Evolutionary conservation across 2,888 invertebrate species (phyloP), one percentile per base, ranked within the genome.

Genomic region (Plagodis dolabraria): DNA sequence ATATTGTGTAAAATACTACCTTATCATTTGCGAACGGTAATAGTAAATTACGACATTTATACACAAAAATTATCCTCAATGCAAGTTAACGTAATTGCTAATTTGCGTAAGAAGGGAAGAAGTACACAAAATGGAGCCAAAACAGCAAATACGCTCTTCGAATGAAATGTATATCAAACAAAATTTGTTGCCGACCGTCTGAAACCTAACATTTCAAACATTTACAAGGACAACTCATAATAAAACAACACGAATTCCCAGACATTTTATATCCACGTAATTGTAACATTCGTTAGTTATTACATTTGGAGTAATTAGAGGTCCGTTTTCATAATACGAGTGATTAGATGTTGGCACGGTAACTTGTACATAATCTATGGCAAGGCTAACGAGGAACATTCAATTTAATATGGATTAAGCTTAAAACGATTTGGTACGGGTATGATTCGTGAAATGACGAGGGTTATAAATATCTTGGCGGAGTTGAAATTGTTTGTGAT

Each of bases 341-440:
- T 40, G 40, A 10, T 5, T 40, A 6, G 40, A 10, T 1, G 8
- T 40, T 40, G 10, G 10, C 40, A 5, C 8, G 2, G 10, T 10
- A 40, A 8, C 8, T 8, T 36, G 40, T 40, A 40, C 8, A 9
- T 7, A 10, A 40, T 40, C 10, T 40, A 10, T 40, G 40, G 40
- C 10, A 5, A 2, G 40, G 10, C 38, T 47, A 34, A n/a, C 12
- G 51, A 47, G 47, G 36, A 52, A 57, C 40, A 38, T 47, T 44
- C 43, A 42, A 47, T 57, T 57, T 56, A 46, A 50, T 40, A 42
- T 40, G 40, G 56, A 46, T 52, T 43, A 58, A 0, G 46, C 11
- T n/a, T 42, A 33, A 49, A 10, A 40, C 22, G 5, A 40, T 49
- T 22, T 22, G 22, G 22, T 22, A 22, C 22, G 22, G 0, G 12